Conservation (phyloP, 2,113 vertebrate species). For the Rafetus swinhoei region DNA sequence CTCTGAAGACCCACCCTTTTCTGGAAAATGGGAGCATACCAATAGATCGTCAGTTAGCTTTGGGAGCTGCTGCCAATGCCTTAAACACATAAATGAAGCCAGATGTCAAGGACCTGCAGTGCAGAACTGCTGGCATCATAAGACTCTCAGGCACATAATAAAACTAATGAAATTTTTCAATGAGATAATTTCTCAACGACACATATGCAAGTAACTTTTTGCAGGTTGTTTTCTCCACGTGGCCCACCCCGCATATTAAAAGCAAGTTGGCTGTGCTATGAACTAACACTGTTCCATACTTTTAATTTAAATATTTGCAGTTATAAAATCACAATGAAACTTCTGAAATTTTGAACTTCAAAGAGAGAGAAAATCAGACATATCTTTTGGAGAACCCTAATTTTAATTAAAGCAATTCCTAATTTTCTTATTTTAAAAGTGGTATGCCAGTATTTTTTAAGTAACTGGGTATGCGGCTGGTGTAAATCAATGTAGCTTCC, state of each 20-base stretch:
- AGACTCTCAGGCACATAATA: constrained; percentile 40
- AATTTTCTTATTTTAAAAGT: not conserved
- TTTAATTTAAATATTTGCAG: not conserved
- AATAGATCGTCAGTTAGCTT: not conserved
- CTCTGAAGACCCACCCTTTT: not conserved
- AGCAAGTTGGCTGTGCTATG: not conserved
- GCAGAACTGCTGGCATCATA: constrained; percentile 22
- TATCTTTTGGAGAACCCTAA: too few species aligned
- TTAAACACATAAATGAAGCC: constrained; percentile 44
- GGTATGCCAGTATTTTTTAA: not conserved
- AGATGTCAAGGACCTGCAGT: constrained; percentile 32
- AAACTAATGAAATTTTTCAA: constrained; percentile 14
- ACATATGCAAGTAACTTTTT: not conserved
- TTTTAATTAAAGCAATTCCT: not conserved
- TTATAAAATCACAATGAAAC: not conserved
- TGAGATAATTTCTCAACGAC: not conserved
- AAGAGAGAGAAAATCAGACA: not conserved
- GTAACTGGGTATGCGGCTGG: not conserved
- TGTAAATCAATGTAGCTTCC: not conserved
- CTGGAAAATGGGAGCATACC: not conserved
- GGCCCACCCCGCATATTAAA: not conserved
- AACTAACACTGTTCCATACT: fast-evolving
- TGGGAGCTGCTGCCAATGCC: not conserved
- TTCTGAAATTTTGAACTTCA: not conserved
- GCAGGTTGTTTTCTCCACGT: not conserved